Evolutionary conservation across 2,113 vertebrate genomes (phyloP).

Genomic region (Cynoglossus semilaevis): DNA sequence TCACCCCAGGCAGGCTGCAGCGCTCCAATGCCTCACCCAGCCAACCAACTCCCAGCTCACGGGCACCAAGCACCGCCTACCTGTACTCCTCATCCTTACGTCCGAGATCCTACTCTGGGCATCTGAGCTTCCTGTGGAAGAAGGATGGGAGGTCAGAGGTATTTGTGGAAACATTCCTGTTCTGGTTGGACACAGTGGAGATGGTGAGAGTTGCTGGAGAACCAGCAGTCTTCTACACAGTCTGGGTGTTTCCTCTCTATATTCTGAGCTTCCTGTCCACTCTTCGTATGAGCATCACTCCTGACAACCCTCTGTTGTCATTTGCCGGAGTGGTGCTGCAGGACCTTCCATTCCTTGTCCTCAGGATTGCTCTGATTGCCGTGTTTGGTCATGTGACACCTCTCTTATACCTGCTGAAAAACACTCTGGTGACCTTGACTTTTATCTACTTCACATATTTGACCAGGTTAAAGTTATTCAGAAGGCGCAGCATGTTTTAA

Average conservation of each 20-base stretch:
- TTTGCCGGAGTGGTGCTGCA: slow-evolving; percentile 72
- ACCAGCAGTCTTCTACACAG: slow-evolving; percentile 60
- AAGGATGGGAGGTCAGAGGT: slow-evolving; percentile 69
- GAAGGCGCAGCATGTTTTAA: slow-evolving; percentile 70
- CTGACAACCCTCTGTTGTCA: slow-evolving; percentile 67
- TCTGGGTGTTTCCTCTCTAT: slow-evolving; percentile 79
- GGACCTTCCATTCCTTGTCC: slow-evolving; percentile 79
- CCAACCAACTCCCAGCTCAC: slow-evolving; percentile 1
- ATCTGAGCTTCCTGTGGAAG: slow-evolving; percentile 53
- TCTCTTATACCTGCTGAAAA: slow-evolving; percentile 77
- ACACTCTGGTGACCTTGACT: slow-evolving; percentile 70
- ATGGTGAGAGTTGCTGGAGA: slow-evolving; percentile 76
- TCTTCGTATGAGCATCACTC: slow-evolving; percentile 69
- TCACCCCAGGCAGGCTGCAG: slow-evolving; percentile 21
- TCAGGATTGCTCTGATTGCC: slow-evolving; percentile 72
- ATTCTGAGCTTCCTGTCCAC: slow-evolving; percentile 77
- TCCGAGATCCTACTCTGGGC: slow-evolving; percentile 32
- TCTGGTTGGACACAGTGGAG: slow-evolving; percentile 82
- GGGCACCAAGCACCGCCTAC: slow-evolving; percentile 35
- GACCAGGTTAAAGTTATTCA: slow-evolving; percentile 68
- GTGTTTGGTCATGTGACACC: slow-evolving; percentile 76
- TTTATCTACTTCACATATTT: slow-evolving; percentile 80
- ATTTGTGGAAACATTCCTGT: slow-evolving; percentile 72
- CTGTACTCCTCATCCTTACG: slow-evolving; percentile 56
- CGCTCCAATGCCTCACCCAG: slow-evolving; percentile 1